Base-by-base conservation (phyloP, 2,797 vertebrate genomes). In the Tauraco hartlaubi region DNA sequence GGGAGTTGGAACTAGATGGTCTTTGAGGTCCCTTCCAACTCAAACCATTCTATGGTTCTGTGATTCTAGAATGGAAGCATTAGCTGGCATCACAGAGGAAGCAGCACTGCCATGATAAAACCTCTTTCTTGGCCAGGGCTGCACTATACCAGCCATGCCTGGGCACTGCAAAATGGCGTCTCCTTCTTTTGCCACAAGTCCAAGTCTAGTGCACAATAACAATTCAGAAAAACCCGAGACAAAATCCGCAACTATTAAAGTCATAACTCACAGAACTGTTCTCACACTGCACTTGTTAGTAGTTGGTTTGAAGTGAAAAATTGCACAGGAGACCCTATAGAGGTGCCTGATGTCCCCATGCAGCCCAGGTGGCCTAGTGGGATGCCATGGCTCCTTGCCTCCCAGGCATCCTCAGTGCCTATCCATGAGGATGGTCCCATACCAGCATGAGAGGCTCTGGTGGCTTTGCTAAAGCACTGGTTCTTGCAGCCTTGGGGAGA, bases 161-260 rank as follows among this genome's bases (percentile, higher is more conserved):
- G 7, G 5, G 35, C 14, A 11, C 43, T 44, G 54, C 10, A 43
- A 37, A 88, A 48, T 2, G 0, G 8, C 22, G 12, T 5, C 29
- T 94, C 41, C 25, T 58, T 23, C 66, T 76, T 58, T 71, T 71
- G 39, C 29, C 1, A 0, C 17, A 48, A 44, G 6, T 29, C 59
- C 25, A 26, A 33, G 54, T 9, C 28, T 16, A 19, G 5, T 7
- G 21, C 1, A 6, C 4, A 0, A 14, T 28, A 13, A 7, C 0
- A 1, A 7, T 31, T 29, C 72, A 67, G 51, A 55, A 85, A 66
- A 43, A 3, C 0, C 12, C 4, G 15, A 82, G 79, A 43, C 17
- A 62, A 76, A 84, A 85, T 49, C 31, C 41, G 44, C 11, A 37
- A 28, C 14, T 58, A 12, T 7, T 72, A 37, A 54, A 43, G 55